Base-by-base conservation (phyloP, 2,888 invertebrate species). In the Hemistola chrysoprasaria region DNA sequence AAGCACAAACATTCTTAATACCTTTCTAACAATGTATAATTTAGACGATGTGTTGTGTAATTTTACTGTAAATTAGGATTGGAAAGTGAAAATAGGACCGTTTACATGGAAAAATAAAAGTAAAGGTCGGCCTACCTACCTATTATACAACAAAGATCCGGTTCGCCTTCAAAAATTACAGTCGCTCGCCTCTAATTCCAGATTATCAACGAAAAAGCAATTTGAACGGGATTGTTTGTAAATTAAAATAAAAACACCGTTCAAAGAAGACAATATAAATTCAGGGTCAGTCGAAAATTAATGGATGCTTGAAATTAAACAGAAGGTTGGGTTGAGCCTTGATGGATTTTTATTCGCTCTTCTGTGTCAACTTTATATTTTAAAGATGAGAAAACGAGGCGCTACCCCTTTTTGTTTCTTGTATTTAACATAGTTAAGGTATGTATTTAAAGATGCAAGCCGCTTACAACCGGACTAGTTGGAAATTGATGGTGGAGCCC, bases 211-310 rank as follows among this genome's bases (percentile, higher is more conserved):
- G 42, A 59, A 50, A 54, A 58, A 62, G 56, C 54, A 53, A 60
- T 63, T 65, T 55, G 45, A 64, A 40, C 49, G 47, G 56, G 63
- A 65, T 58, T 63, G 62, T 64, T 57, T 57, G 53, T 64, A 58
- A 65, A 69, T 68, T 65, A 71, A 70, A 71, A 67, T 61, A 65
- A 68, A 71, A 3, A 16, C 16, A 68, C 57, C 58, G 66, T 64
- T 72, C 62, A 63, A 64, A 63, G 63, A 71, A 72, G 72, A 74
- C 69, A 69, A 71, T 73, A 73, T 70, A 68, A 74, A 74, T 65
- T 65, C 57, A 59, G 53, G 52, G 49, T 49, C 56, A 53, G 44
- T 35, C 54, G 54, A 60, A 62, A 72, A 70, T 69, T 69, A 68
- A 64, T 62, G 63, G 53, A 56, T 50, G 56, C 37, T 47, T 36